Percentiles rank a stretch among this genome's conserved stretches.
These are phyloP conservation scores for Palythoa grandis DNA, from an alignment of 92 coral and sea anemone species.

Conservation along the genomic window DNA sequence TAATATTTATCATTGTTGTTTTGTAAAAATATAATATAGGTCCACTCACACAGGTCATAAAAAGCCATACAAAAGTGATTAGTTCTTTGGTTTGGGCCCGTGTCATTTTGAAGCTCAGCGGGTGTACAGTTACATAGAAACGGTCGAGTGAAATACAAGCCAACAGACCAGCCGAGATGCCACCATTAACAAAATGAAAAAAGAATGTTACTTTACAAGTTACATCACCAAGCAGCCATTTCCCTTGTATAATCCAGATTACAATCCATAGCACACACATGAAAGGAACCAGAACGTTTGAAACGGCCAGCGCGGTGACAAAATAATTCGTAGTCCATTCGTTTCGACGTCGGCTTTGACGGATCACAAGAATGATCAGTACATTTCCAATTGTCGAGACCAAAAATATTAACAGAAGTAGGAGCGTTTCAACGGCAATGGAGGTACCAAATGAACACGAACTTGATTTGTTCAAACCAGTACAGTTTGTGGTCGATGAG, in stretches of 20 bases:
- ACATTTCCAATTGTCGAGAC: constrained; percentile 81
- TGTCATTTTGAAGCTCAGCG: constrained; percentile 94
- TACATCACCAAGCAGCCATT: constrained; percentile 74
- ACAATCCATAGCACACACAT: constrained; percentile 77
- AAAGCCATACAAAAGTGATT: constrained; percentile 88
- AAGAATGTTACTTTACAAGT: constrained; percentile 87
- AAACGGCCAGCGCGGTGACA: constrained; percentile 83
- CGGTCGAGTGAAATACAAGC: constrained; percentile 96
- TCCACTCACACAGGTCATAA: constrained; percentile 82
- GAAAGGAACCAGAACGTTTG: constrained; percentile 81
- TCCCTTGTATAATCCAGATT: constrained; percentile 65
- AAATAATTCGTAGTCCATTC: constrained; percentile 99
- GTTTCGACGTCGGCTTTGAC: constrained; percentile 88
- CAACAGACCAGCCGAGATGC: constrained; percentile 86
- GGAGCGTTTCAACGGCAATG: constrained; percentile 55
- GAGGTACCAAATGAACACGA: constrained; percentile 19
- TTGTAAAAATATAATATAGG: constrained; percentile 83
- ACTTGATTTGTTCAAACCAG: neutral
- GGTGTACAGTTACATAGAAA: constrained; percentile 92
- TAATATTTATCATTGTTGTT: constrained; percentile 14
- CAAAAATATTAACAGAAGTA: constrained; percentile 64
- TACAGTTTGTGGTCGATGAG: constrained; percentile 21
- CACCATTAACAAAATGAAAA: constrained; percentile 81
- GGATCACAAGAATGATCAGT: constrained; percentile 79
- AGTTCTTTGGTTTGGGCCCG: constrained; percentile 93